Evolutionary conservation across 2,113 vertebrate species (phyloP).

Genomic region (Podarcis raffonei): DNA sequence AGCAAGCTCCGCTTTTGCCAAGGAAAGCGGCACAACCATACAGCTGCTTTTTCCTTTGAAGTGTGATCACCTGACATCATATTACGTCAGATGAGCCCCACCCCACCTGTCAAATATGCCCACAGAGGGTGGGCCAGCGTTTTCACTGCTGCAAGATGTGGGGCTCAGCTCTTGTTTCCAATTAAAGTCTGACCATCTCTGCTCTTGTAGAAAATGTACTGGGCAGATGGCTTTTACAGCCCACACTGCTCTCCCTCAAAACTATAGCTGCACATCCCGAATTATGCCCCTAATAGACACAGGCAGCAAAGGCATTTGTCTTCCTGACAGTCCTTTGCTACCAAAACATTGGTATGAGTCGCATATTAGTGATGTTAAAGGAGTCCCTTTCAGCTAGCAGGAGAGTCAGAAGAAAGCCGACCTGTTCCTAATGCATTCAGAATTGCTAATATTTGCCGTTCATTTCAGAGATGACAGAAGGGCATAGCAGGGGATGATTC

Average conservation of each 20-base stretch:
- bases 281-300: slow-evolving; percentile 11
- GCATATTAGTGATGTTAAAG: background rate
- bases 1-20: background rate
- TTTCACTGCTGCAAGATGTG: background rate
- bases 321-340: background rate
- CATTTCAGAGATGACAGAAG: slow-evolving; percentile 12
- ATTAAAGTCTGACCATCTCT: background rate
- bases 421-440: background rate
- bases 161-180: background rate
- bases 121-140: background rate
- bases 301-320: slow-evolving; percentile 22
- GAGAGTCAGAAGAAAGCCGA: background rate
- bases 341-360: slow-evolving; percentile 16
- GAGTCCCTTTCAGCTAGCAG: slow-evolving; percentile 1
- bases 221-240: slow-evolving; percentile 38
- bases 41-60: too few species aligned
- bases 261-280: background rate
- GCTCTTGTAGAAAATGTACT: background rate
- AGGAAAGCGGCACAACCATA: background rate
- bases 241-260: background rate
- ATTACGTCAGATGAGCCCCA: too few species aligned
- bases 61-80: too few species aligned
- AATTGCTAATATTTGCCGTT: slow-evolving; percentile 23
- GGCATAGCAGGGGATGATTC: slow-evolving; percentile 6
- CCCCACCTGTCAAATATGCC: too few species aligned